These are phyloP conservation scores for Drosophila ficusphila DNA, from an alignment of 1,140 invertebrate species.

Conservation along the genomic window DNA sequence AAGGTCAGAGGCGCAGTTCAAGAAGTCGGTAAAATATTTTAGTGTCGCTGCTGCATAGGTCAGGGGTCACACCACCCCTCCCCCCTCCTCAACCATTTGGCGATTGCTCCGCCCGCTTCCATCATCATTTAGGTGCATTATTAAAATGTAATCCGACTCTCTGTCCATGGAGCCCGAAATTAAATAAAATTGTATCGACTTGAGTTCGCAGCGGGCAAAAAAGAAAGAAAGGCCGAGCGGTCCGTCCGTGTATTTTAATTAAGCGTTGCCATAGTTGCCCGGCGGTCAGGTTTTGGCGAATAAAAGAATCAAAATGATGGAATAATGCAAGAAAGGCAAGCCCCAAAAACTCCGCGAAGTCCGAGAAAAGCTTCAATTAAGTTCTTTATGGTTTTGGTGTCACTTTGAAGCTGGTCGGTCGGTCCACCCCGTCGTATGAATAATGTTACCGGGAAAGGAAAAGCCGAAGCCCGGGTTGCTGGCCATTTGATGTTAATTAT, in stretches of 20 bases:
- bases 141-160: constrained; percentile 21
- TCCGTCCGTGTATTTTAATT: constrained; percentile 60
- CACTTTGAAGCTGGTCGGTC: constrained; percentile 35
- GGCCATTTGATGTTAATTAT: constrained; percentile 69
- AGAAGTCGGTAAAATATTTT: constrained; percentile 65
- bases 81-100: no score
- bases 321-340: constrained; percentile 42
- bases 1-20: constrained; percentile 65
- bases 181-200: constrained; percentile 15
- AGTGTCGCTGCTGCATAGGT: constrained; percentile 40
- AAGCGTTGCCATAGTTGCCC: constrained; percentile 69
- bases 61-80: constrained; percentile 20
- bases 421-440: constrained; percentile 43
- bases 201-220: neutral
- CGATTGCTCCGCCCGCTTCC: constrained; percentile 12
- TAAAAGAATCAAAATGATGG: constrained; percentile 23
- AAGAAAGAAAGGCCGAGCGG: neutral
- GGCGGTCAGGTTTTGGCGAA: constrained; percentile 32
- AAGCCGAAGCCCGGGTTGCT: constrained; percentile 23
- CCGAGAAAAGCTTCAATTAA: constrained; percentile 64
- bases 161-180: constrained; percentile 14
- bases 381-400: constrained; percentile 45
- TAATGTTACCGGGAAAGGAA: constrained; percentile 23
- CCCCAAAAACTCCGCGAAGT: constrained; percentile 51
- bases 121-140: constrained; percentile 32